These are phyloP conservation scores for Caradrina clavipalpis DNA, from an alignment of 2,888 invertebrate species.

Conservation along the genomic window DNA sequence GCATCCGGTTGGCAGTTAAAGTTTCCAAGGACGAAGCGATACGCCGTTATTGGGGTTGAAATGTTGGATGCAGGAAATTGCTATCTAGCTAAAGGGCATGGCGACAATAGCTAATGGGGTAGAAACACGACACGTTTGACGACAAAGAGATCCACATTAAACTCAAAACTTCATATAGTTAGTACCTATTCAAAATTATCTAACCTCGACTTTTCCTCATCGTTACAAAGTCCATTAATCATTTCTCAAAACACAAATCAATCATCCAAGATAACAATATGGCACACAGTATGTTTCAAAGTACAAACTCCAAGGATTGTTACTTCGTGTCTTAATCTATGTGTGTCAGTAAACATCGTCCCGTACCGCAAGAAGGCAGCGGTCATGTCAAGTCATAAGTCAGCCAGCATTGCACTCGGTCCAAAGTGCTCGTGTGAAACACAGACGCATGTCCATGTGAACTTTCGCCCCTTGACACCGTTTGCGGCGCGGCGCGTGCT, in stretches of 20 bases:
- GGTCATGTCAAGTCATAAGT: slow-evolving; percentile 37
- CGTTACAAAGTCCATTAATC: slow-evolving; percentile 2
- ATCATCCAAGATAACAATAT: slow-evolving; percentile 44
- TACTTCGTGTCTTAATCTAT: slow-evolving; percentile 50
- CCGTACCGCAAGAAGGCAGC: slow-evolving; percentile 21
- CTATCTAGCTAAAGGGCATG: slow-evolving; percentile 16
- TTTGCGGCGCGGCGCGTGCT: slow-evolving; percentile 34
- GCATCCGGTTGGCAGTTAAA: slow-evolving; percentile 47
- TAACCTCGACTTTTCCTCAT: not conserved
- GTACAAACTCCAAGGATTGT: slow-evolving; percentile 56
- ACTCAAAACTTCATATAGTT: not conserved
- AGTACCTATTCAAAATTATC: not conserved
- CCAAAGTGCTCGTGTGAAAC: slow-evolving; percentile 43
- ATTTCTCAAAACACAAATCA: slow-evolving; percentile 35
- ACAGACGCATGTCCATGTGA: slow-evolving; percentile 41
- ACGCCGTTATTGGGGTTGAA: slow-evolving; percentile 43
- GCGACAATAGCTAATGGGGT: not conserved
- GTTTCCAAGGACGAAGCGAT: slow-evolving; percentile 34
- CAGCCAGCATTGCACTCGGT: slow-evolving; percentile 26
- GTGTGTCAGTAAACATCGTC: slow-evolving; percentile 56
- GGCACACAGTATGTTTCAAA: slow-evolving; percentile 20
- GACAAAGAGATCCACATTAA: not conserved
- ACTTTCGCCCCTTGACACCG: slow-evolving; percentile 56
- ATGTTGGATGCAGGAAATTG: slow-evolving; percentile 39
- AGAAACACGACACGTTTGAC: too few relatives aligned